Evolutionary conservation across 2,888 invertebrate genomes (phyloP).

Genomic region (Rosalia funebris): DNA sequence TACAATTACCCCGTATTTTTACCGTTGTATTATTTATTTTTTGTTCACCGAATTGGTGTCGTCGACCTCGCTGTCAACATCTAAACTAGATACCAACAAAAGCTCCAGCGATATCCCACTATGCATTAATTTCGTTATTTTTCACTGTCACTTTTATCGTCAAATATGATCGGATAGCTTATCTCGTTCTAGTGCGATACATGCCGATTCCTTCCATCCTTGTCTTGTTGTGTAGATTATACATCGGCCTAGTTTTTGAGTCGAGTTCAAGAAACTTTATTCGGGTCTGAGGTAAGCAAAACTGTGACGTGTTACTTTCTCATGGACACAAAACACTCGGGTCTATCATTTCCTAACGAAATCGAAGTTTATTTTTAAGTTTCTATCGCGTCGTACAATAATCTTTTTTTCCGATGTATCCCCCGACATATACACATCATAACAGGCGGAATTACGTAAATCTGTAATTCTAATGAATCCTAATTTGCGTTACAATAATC

Average conservation of each 20-base stretch:
- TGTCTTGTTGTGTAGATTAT: conserved; percentile 37
- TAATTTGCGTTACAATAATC: too few relatives aligned
- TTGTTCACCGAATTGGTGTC: conserved; percentile 47
- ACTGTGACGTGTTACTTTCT: conserved; percentile 58
- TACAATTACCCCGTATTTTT: conserved; percentile 35
- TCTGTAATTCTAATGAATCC: too few relatives aligned
- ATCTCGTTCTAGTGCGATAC: conserved; percentile 35
- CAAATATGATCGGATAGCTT: conserved; percentile 38
- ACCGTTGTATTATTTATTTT: conserved; percentile 36
- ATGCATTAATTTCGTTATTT: conserved; percentile 50
- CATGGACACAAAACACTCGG: conserved; percentile 50
- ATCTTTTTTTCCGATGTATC: too few relatives aligned
- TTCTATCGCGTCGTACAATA: conserved; percentile 10
- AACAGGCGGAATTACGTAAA: too few relatives aligned
- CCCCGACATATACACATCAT: neutral
- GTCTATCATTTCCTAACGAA: conserved; percentile 46
- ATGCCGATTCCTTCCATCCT: conserved; percentile 31
- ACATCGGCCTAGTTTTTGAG: conserved; percentile 52
- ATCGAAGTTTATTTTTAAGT: conserved; percentile 47
- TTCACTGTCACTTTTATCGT: conserved; percentile 57
- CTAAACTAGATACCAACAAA: conserved; percentile 26
- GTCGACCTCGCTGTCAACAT: conserved; percentile 46
- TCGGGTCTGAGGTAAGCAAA: conserved; percentile 56
- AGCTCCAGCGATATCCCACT: conserved; percentile 27
- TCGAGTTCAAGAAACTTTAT: conserved; percentile 57